phyloP scores from a whole-genome alignment of 2,888 invertebrate species.

The Andrena bucephala region DNA sequence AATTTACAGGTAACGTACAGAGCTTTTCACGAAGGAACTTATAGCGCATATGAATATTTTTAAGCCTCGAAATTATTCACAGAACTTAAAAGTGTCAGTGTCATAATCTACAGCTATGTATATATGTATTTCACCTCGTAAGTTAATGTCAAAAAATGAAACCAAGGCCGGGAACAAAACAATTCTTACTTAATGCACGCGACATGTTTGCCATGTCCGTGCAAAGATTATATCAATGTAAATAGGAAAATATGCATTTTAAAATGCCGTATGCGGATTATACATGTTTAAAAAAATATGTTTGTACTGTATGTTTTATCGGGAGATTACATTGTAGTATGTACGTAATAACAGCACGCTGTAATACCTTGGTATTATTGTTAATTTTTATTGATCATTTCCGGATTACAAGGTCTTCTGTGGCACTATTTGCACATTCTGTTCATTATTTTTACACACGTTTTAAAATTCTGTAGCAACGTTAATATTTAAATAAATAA shows the following conservation, averaged over 20 bases:
- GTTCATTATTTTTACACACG: neutral
- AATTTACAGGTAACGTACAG: neutral
- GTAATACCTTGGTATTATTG: conserved; percentile 10
- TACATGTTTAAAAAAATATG: conserved; percentile 21
- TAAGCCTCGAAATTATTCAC: conserved; percentile 46
- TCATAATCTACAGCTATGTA: conserved; percentile 35
- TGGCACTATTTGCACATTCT: neutral
- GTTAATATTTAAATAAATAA: no score
- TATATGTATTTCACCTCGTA: conserved; percentile 3
- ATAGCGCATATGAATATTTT: neutral
- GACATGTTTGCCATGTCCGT: conserved; percentile 33
- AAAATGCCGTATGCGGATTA: conserved; percentile 15
- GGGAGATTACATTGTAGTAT: conserved; percentile 24
- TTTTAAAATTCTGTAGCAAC: no score
- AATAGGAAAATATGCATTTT: conserved; percentile 25
- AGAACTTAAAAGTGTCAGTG: conserved; percentile 23
- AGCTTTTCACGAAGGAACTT: conserved; percentile 8
- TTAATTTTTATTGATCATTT: conserved; percentile 11
- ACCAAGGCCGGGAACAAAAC: conserved; percentile 50
- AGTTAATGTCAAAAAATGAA: conserved; percentile 35
- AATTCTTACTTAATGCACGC: conserved; percentile 53
- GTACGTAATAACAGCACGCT: neutral
- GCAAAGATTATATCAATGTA: conserved; percentile 47
- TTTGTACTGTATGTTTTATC: conserved; percentile 14
- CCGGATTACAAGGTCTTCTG: conserved; percentile 10